These are phyloP conservation scores for Darwinula stevensoni DNA, from an alignment of 2,888 invertebrate species.

Conservation along the genomic window DNA sequence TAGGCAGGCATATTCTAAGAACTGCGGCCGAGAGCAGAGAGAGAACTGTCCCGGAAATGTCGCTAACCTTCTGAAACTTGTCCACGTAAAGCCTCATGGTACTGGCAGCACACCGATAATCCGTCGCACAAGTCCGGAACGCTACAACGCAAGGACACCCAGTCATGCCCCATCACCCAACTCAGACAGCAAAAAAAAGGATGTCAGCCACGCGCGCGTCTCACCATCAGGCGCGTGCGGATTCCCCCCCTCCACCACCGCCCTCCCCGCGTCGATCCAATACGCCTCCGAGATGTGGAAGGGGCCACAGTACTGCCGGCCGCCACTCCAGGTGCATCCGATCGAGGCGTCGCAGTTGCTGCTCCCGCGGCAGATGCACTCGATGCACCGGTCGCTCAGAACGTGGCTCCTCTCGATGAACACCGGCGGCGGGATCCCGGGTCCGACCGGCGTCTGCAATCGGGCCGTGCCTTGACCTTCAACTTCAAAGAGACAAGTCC, in stretches of 20 bases:
- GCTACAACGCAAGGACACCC: no score
- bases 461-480: no score
- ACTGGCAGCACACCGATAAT: conserved; percentile 10
- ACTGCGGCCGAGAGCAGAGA: conserved; percentile 15
- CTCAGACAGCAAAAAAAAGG: no score
- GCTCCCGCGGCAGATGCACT: conserved; percentile 8
- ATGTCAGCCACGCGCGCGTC: no score
- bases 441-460: no score
- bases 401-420: conserved; percentile 14
- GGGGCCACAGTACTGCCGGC: conserved; percentile 10
- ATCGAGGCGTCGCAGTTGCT: conserved; percentile 14
- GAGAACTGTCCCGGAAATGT: conserved; percentile 12
- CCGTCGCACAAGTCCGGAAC: conserved; percentile 10
- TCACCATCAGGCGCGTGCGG: no score
- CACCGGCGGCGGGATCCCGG: no score
- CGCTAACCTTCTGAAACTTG: conserved; percentile 13
- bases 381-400: conserved; percentile 7
- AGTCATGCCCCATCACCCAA: no score
- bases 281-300: conserved; percentile 11
- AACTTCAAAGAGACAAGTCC: no score
- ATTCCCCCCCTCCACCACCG: conserved; percentile 8
- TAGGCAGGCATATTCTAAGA: no score
- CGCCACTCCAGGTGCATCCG: conserved; percentile 12
- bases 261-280: conserved; percentile 11
- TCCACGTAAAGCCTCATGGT: conserved; percentile 6